These are phyloP conservation scores for Lates calcarifer DNA, from an alignment of 2,113 vertebrate species.

Conservation along the genomic window DNA sequence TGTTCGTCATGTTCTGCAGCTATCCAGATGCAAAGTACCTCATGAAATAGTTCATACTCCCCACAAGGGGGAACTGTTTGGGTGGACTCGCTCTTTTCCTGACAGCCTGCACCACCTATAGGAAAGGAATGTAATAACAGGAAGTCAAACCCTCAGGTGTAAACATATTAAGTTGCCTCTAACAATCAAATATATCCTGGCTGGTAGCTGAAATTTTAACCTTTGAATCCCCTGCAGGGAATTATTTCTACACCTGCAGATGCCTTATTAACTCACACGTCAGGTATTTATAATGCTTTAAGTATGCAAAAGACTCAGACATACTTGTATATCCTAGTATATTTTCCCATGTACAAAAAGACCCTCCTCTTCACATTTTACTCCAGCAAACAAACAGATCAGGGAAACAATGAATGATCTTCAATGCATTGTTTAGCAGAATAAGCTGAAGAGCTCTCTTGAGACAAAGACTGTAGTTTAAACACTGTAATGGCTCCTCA, in stretches of 20 bases:
- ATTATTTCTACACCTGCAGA: neutral
- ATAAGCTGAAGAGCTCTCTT: neutral
- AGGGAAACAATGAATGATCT: neutral
- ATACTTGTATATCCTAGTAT: neutral
- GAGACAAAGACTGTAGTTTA: neutral
- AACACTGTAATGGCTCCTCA: slow-evolving; percentile 15
- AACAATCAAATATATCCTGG: neutral
- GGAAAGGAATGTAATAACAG: neutral
- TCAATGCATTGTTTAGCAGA: neutral
- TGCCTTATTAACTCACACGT: neutral
- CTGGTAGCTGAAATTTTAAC: neutral
- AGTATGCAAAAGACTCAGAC: neutral
- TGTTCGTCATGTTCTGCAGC: neutral
- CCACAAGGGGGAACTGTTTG: neutral
- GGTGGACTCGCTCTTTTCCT: neutral
- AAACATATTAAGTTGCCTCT: neutral
- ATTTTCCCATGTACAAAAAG: neutral
- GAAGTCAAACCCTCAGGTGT: neutral
- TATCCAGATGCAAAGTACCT: neutral
- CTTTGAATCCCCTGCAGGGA: neutral
- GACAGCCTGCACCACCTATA: neutral
- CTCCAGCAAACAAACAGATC: neutral
- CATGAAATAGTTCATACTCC: neutral
- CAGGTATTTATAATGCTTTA: neutral
- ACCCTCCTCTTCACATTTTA: too few relatives aligned